A percentile compares a stretch with the other conserved stretches of the same genome.
phyloP scores from a whole-genome alignment of 2,797 vertebrate species.

The Alca torda region DNA sequence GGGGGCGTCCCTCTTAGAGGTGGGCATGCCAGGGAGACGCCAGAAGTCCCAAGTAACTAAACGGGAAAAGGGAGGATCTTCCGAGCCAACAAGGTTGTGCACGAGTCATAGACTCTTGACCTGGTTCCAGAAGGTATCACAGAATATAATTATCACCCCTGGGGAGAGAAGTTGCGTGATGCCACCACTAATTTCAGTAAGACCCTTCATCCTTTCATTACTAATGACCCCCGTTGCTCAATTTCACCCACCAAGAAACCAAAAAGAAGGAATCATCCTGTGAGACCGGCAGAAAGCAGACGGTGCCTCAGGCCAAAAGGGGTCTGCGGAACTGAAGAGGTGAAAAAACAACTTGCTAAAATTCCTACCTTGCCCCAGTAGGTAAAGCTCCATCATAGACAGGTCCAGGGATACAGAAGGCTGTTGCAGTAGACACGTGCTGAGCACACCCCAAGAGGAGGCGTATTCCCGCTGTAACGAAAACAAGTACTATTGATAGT shows the following conservation, averaged over 20 bases:
- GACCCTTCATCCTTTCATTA: not conserved
- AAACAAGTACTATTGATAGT: not conserved
- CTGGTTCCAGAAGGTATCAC: not conserved
- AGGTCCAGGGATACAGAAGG: not conserved
- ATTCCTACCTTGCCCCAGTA: not conserved
- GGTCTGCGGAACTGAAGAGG: not conserved
- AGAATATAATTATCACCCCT: not conserved
- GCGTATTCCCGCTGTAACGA: not conserved
- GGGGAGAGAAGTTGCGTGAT: not conserved
- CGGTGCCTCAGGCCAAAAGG: not conserved
- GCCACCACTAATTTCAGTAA: not conserved
- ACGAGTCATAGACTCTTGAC: accelerated
- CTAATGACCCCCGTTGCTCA: not conserved
- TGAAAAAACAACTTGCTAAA: not conserved
- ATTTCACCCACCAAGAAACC: not conserved
- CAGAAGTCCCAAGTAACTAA: not conserved
- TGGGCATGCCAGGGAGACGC: not conserved
- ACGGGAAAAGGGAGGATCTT: not conserved
- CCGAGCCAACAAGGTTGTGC: not conserved
- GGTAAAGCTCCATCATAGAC: not conserved
- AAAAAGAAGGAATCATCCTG: not conserved
- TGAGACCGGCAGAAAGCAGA: not conserved
- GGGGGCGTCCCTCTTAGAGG: not conserved
- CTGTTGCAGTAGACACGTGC: not conserved
- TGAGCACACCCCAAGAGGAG: not conserved